Percentiles rank a stretch among this genome's conserved stretches.
These are phyloP conservation scores for Auanema sp. DNA, from an alignment of 2,888 invertebrate species.

Conservation along the genomic window DNA sequence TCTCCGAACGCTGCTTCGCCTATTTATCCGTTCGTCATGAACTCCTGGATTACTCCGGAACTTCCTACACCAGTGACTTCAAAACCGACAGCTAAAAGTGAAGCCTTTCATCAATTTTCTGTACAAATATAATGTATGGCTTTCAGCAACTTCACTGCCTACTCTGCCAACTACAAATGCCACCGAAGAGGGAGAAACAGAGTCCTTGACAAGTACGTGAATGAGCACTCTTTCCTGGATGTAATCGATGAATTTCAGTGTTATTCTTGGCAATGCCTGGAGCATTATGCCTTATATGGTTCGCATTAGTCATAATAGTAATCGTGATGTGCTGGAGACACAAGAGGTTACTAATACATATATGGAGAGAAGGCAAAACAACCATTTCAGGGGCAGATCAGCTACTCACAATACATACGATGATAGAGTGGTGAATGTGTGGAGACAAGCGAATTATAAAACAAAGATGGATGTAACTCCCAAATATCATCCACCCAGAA, in stretches of 20 bases:
- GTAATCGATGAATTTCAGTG: constrained; percentile 33
- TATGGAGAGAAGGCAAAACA: too few relatives aligned
- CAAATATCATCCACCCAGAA: too few relatives aligned
- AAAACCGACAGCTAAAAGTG: background rate
- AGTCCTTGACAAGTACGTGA: background rate
- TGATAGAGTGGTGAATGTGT: too few relatives aligned
- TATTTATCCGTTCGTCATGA: too few relatives aligned
- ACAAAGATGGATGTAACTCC: too few relatives aligned
- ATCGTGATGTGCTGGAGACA: constrained; percentile 31
- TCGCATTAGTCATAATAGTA: constrained; percentile 39
- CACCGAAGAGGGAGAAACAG: constrained; percentile 8
- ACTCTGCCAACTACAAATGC: background rate
- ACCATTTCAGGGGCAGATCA: too few relatives aligned
- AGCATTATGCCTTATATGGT: constrained; percentile 42
- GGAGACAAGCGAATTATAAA: too few relatives aligned
- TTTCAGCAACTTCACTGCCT: background rate
- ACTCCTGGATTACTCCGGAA: constrained; percentile 18
- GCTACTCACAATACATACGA: too few relatives aligned
- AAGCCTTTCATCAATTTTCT: background rate
- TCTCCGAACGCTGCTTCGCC: too few relatives aligned
- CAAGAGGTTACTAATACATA: constrained; percentile 1
- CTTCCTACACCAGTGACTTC: background rate
- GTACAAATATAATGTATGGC: background rate
- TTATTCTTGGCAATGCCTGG: constrained; percentile 33
- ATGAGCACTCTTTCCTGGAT: background rate